Evolutionary conservation across 2,797 vertebrate species (phyloP).

Genomic region (Adrianichthys oophorus): DNA sequence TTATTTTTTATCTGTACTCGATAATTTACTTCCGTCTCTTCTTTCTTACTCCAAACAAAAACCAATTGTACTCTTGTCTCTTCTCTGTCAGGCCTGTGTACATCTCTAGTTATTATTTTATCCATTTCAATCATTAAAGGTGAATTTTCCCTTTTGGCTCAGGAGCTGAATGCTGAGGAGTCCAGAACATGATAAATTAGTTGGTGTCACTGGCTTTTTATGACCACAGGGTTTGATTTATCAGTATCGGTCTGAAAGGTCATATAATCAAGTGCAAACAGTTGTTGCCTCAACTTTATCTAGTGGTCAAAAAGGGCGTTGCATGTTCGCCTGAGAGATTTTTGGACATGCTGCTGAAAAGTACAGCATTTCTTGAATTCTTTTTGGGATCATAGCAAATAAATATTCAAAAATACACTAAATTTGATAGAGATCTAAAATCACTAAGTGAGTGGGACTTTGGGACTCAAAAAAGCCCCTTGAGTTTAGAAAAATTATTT

Average conservation of each 20-base stretch:
- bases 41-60: conserved; percentile 13
- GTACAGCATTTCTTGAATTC: neutral
- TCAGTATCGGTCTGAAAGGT: conserved; percentile 57
- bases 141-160: conserved; percentile 8
- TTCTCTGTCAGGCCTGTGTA: conserved; percentile 27
- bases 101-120: too few species aligned
- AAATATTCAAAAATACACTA: too few species aligned
- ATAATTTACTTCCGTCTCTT: conserved; percentile 18
- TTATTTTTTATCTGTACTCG: conserved; percentile 25
- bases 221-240: conserved; percentile 50
- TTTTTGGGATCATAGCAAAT: too few species aligned
- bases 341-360: conserved; percentile 8
- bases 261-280: conserved; percentile 50
- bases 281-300: conserved; percentile 27
- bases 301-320: conserved; percentile 16
- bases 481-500: too few species aligned
- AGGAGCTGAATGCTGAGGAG: conserved; percentile 29
- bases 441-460: too few species aligned
- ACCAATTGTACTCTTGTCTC: conserved; percentile 12
- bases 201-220: conserved; percentile 29
- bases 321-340: neutral
- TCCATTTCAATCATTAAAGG: too few species aligned
- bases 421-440: too few species aligned
- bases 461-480: too few species aligned
- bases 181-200: conserved; percentile 41